Percentiles rank a stretch among this genome's conserved stretches.
These are phyloP conservation scores for Pandemis cinnamomeana DNA, from an alignment of 2,888 invertebrate genomes.

Conservation along the genomic window DNA sequence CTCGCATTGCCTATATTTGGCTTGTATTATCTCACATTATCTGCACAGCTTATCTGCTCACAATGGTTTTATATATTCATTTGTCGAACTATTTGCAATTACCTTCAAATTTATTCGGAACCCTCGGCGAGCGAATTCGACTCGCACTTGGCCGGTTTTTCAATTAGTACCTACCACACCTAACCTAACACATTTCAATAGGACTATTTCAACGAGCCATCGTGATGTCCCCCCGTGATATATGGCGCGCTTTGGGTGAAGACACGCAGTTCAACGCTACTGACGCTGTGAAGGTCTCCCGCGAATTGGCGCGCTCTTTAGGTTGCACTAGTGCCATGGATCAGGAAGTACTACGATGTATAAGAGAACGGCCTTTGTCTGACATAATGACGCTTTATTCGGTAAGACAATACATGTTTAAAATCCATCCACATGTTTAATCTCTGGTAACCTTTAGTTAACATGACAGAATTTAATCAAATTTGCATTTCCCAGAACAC, in stretches of 20 bases:
- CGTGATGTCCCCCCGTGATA: constrained; percentile 86
- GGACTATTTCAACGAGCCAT: constrained; percentile 87
- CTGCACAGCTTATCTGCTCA: too few species aligned
- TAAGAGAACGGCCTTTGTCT: constrained; percentile 84
- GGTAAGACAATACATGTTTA: constrained; percentile 52
- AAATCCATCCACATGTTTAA: too few species aligned
- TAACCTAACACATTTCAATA: constrained; percentile 50
- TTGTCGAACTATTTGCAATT: too few species aligned
- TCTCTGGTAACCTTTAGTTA: neutral
- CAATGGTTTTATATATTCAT: too few species aligned
- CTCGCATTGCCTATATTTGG: too few species aligned
- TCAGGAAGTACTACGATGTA: constrained; percentile 84
- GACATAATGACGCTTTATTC: constrained; percentile 83
- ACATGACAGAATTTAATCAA: neutral
- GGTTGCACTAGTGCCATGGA: constrained; percentile 81
- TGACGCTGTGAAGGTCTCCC: constrained; percentile 77
- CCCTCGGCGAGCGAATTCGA: too few species aligned
- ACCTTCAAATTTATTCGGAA: too few species aligned
- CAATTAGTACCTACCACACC: neutral
- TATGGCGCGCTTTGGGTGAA: constrained; percentile 69
- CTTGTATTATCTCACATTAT: too few species aligned
- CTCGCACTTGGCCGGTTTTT: too few species aligned
- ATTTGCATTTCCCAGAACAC: constrained; percentile 74
- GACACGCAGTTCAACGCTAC: constrained; percentile 52
- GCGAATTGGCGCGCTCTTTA: constrained; percentile 82